A percentile compares a stretch with the other conserved stretches of the same genome.
Conservation (phyloP, 2,797 vertebrate genomes). For the Galagoides demidoff region DNA sequence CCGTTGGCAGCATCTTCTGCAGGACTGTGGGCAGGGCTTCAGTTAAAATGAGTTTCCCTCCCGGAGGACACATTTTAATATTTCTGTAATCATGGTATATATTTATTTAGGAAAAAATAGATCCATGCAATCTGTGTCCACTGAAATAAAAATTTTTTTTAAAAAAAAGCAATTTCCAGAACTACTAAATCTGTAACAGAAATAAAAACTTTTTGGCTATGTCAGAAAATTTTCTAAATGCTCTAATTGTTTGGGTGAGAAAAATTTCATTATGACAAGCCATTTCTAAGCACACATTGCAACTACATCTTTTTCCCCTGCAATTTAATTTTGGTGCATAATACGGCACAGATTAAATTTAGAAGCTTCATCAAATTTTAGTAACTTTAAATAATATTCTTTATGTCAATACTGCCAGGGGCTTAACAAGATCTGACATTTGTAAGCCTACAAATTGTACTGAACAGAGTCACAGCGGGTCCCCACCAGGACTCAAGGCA, state of each 20-base stretch:
- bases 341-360: constrained; percentile 61
- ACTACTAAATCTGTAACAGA: constrained; percentile 69
- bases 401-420: constrained; percentile 59
- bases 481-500: fast-evolving
- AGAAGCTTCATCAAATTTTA: constrained; percentile 74
- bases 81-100: not conserved
- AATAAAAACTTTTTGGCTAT: constrained; percentile 56
- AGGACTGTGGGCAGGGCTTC: not conserved
- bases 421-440: constrained; percentile 23
- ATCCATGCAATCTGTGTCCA: constrained; percentile 69
- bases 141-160: constrained; percentile 70
- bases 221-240: constrained; percentile 68
- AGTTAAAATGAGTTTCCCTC: constrained; percentile 65
- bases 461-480: not conserved
- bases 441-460: not conserved
- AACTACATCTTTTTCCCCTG: constrained; percentile 55
- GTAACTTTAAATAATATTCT: constrained; percentile 76
- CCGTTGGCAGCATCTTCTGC: constrained; percentile 30
- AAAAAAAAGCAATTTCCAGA: constrained; percentile 77
- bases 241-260: constrained; percentile 46
- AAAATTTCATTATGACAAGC: constrained; percentile 72
- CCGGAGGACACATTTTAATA: not conserved
- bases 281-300: constrained; percentile 61
- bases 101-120: constrained; percentile 10
- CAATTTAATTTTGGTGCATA: constrained; percentile 69